Conservation (phyloP, 2,797 vertebrate genomes). For the Cryptoprocta ferox region DNA sequence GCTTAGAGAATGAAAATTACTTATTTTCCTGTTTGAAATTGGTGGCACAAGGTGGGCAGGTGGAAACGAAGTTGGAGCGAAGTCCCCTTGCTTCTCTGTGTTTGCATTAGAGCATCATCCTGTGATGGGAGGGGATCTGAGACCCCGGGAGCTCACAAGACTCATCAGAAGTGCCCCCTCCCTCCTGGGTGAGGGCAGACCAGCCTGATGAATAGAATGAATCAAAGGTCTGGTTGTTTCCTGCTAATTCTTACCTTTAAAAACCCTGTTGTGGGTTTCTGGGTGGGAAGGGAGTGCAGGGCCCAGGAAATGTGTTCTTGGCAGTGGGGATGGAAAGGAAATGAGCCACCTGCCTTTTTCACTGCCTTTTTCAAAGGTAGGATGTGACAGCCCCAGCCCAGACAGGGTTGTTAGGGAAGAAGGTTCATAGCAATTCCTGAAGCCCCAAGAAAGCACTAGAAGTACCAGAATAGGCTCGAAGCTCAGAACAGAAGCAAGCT, state of each 20-base stretch:
- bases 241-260: not conserved
- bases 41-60: not conserved
- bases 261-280: not conserved
- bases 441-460: not conserved
- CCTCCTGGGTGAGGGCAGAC: too few species aligned
- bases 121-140: not conserved
- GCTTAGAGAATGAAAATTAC: not conserved
- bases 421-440: too few species aligned
- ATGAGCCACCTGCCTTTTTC: not conserved
- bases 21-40: not conserved
- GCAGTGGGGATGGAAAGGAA: not conserved
- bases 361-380: not conserved
- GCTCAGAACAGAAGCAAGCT: not conserved
- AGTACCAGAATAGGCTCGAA: accelerated
- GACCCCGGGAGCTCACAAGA: not conserved
- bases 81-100: accelerated
- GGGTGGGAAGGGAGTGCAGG: accelerated
- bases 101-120: accelerated
- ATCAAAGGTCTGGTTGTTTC: too few species aligned
- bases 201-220: not conserved
- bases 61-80: not conserved
- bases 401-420: not conserved
- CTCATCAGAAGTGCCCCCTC: too few species aligned
- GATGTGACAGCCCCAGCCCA: accelerated
- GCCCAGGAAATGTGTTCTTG: not conserved